A percentile compares a stretch with the other conserved stretches of the same genome.
phyloP scores from a whole-genome alignment of 2,113 vertebrate genomes.

The Phylloscopus trochilus region DNA sequence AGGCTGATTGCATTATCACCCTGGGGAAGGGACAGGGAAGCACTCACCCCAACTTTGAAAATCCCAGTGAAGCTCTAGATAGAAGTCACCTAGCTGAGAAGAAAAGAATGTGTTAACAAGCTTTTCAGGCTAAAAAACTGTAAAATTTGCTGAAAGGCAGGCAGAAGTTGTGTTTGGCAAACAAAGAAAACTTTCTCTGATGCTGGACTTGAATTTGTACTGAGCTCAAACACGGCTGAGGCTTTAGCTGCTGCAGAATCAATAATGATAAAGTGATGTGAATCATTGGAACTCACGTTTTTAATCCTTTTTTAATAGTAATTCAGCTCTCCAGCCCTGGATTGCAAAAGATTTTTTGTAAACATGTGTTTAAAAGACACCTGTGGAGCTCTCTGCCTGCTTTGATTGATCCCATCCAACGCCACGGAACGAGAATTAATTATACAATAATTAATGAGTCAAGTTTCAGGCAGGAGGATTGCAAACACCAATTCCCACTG shows the following conservation, averaged over 20 bases:
- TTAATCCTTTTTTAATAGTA: background rate
- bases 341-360: background rate
- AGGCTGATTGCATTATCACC: background rate
- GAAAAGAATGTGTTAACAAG: slow-evolving; percentile 18
- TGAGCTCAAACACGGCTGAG: background rate
- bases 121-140: background rate
- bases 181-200: background rate
- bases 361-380: background rate
- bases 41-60: slow-evolving; percentile 99
- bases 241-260: background rate
- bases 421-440: background rate
- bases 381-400: background rate
- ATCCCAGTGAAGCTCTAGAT: slow-evolving; percentile 99
- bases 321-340: background rate
- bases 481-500: background rate
- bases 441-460: background rate
- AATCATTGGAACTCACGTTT: background rate
- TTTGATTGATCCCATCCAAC: background rate
- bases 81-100: slow-evolving; percentile 96
- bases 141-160: background rate
- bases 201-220: background rate
- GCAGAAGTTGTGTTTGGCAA: background rate
- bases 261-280: background rate
- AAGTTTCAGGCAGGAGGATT: background rate
- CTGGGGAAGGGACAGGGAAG: background rate